Conservation (phyloP, 2,888 invertebrate genomes). For the Sipha maydis region DNA sequence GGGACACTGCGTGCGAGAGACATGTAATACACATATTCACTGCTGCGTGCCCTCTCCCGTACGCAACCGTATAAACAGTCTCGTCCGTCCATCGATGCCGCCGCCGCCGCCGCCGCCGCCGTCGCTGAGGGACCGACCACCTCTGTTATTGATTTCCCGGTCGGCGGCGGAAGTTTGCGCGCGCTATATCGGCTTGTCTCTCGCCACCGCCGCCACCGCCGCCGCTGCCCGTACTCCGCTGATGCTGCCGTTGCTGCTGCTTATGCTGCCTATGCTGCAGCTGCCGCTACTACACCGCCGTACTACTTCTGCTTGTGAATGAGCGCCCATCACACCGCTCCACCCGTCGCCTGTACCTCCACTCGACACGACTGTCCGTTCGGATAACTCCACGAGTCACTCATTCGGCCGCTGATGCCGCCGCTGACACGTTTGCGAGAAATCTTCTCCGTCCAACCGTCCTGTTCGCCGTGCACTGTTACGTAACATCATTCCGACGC, state of each 20-base stretch:
- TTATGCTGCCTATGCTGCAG: too few relatives aligned
- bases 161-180: conserved; percentile 37
- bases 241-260: not conserved
- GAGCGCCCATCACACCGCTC: too few relatives aligned
- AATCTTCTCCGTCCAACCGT: not conserved
- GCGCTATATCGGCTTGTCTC: conserved; percentile 40
- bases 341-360: not conserved
- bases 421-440: not conserved
- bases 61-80: not conserved
- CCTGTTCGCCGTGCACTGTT: too few relatives aligned
- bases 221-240: not conserved
- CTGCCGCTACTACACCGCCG: too few relatives aligned
- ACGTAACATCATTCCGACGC: too few relatives aligned
- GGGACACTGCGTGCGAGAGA: not conserved
- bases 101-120: conserved; percentile 3
- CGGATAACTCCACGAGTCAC: conserved; percentile 16
- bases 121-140: conserved; percentile 53
- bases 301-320: not conserved
- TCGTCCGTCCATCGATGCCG: conserved; percentile 24
- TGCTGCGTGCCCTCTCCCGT: not conserved
- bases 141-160: conserved; percentile 56
- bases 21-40: conserved; percentile 45
- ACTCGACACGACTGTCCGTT: not conserved
- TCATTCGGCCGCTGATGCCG: not conserved
- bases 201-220: not conserved